Conservation (phyloP, 2,113 vertebrate genomes). For the Cairina moschata region DNA sequence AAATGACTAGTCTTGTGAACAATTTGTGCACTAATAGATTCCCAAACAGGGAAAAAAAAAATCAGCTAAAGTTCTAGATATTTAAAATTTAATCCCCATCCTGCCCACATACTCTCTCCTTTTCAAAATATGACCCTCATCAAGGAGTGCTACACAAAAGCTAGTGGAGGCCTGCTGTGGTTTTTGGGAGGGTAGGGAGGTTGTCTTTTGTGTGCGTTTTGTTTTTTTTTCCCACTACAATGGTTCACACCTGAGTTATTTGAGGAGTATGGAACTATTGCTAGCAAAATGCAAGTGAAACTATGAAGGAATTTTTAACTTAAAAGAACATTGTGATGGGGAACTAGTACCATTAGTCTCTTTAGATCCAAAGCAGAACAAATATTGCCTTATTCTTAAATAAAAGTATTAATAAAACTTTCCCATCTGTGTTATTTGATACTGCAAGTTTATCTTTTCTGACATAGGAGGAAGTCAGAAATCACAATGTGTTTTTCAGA, state of each 20-base stretch:
- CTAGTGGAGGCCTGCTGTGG: background rate
- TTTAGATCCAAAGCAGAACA: background rate
- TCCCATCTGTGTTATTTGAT: background rate
- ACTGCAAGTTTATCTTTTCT: background rate
- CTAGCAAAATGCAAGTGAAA: background rate
- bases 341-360: background rate
- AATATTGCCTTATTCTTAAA: background rate
- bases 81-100: background rate
- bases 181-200: background rate
- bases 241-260: background rate
- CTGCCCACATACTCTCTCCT: background rate
- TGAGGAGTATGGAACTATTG: background rate
- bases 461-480: background rate
- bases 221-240: background rate
- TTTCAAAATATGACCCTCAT: background rate
- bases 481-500: background rate
- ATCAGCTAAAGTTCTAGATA: background rate
- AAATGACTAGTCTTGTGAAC: background rate
- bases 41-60: background rate
- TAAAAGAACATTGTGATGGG: background rate
- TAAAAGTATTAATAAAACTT: background rate
- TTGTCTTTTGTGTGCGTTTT: background rate
- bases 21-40: background rate
- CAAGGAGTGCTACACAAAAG: background rate
- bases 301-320: background rate